Conservation (phyloP, 2,888 invertebrate species). For the Chromoteleia sp. region DNA sequence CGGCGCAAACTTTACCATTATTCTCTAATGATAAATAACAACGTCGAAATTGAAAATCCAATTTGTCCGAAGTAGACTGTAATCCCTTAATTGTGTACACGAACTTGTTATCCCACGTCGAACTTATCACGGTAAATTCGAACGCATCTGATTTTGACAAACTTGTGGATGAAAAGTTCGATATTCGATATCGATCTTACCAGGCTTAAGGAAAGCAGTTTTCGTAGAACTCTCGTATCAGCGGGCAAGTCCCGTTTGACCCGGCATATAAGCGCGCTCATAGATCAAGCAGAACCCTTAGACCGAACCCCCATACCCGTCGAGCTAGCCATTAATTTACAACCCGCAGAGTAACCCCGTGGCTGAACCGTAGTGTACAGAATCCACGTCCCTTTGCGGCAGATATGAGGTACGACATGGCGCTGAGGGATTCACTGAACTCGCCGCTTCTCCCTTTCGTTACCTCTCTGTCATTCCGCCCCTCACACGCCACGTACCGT, state of each 20-base stretch:
- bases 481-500: conserved; percentile 32
- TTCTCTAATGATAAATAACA: conserved; percentile 20
- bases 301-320: conserved; percentile 77
- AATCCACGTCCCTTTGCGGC: conserved; percentile 80
- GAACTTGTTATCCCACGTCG: not conserved
- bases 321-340: conserved; percentile 84
- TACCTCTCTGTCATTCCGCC: conserved; percentile 40
- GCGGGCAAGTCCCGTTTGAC: conserved; percentile 78
- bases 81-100: not conserved
- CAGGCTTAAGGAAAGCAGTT: conserved; percentile 69
- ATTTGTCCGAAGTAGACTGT: not conserved
- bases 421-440: conserved; percentile 78
- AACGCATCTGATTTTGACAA: conserved; percentile 31
- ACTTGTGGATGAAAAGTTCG: conserved; percentile 47
- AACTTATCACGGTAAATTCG: not conserved
- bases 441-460: conserved; percentile 66
- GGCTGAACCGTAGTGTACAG: conserved; percentile 75
- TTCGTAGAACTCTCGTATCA: conserved; percentile 75
- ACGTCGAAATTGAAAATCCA: conserved; percentile 16
- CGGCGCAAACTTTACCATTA: not conserved
- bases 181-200: conserved; percentile 71
- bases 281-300: conserved; percentile 83
- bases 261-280: conserved; percentile 80
- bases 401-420: conserved; percentile 82
- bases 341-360: conserved; percentile 82